Conservation (phyloP, 1,140 invertebrate genomes). For the Procambarus clarkii region DNA sequence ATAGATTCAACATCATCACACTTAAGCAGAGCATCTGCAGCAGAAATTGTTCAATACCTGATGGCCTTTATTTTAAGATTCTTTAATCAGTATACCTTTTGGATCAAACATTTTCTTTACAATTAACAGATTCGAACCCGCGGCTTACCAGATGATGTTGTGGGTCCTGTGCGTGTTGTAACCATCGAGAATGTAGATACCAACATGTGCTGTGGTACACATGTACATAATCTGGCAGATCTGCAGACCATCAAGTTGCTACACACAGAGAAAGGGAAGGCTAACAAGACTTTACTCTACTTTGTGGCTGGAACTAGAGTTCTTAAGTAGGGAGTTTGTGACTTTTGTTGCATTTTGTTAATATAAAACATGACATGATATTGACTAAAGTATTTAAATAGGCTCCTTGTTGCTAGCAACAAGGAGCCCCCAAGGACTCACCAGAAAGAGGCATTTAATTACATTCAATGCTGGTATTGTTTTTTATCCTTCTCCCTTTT, state of each 20-base stretch:
- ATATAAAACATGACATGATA: too few species aligned
- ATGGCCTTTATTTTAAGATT: too few species aligned
- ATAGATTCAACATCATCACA: too few species aligned
- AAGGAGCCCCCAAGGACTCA: too few species aligned
- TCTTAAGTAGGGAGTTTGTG: constrained; percentile 74
- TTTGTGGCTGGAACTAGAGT: constrained; percentile 86
- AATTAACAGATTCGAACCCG: constrained; percentile 77
- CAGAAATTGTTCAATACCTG: too few species aligned
- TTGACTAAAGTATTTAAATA: too few species aligned
- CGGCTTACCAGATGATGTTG: constrained; percentile 86
- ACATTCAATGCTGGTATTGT: too few species aligned
- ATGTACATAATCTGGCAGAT: constrained; percentile 86
- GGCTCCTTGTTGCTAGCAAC: too few species aligned
- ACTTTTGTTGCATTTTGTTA: too few species aligned
- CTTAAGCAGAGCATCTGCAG: too few species aligned
- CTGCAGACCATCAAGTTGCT: constrained; percentile 87
- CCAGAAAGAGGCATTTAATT: too few species aligned
- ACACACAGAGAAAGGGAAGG: constrained; percentile 84
- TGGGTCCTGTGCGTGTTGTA: constrained; percentile 80
- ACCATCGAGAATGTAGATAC: constrained; percentile 83
- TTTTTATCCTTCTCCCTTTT: neutral
- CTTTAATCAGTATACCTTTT: neutral
- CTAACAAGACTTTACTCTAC: constrained; percentile 83
- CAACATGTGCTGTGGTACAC: constrained; percentile 92
- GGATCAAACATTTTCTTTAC: neutral